Conservation (phyloP, 2,113 vertebrate genomes). For the Fukomys damarensis region DNA sequence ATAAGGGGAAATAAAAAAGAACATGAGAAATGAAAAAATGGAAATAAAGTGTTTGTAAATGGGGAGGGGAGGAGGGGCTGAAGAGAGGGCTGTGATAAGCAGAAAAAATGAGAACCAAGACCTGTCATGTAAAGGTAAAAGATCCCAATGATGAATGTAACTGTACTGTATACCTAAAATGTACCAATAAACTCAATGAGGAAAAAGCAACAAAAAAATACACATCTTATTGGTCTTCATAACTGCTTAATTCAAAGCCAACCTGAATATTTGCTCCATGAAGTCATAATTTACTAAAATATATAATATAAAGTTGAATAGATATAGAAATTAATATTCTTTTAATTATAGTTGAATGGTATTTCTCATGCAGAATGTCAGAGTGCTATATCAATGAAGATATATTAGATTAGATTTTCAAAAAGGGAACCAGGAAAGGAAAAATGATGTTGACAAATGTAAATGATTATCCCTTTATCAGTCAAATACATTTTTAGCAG, state of each 20-base stretch:
- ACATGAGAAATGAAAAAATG: too few species aligned
- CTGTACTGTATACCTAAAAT: too few species aligned
- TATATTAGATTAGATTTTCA: neutral
- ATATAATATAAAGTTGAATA: neutral
- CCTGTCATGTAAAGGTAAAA: too few species aligned
- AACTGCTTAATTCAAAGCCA: neutral
- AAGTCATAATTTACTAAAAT: neutral
- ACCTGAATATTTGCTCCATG: neutral
- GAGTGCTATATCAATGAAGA: rapidly evolving
- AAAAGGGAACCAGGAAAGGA: neutral
- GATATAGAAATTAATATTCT: neutral
- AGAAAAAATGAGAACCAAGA: too few species aligned
- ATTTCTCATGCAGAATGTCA: neutral
- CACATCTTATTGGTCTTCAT: too few species aligned
- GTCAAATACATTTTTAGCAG: neutral
- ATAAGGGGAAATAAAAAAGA: too few species aligned
- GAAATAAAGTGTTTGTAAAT: too few species aligned
- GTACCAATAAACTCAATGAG: too few species aligned
- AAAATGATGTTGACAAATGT: neutral
- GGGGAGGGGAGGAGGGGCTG: too few species aligned
- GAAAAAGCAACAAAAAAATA: too few species aligned
- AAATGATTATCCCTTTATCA: neutral
- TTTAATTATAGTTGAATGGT: neutral
- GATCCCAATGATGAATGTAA: too few species aligned
- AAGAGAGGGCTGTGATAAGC: too few species aligned